Conservation (phyloP, 2,888 invertebrate species). For the Linyphia triangularis region DNA sequence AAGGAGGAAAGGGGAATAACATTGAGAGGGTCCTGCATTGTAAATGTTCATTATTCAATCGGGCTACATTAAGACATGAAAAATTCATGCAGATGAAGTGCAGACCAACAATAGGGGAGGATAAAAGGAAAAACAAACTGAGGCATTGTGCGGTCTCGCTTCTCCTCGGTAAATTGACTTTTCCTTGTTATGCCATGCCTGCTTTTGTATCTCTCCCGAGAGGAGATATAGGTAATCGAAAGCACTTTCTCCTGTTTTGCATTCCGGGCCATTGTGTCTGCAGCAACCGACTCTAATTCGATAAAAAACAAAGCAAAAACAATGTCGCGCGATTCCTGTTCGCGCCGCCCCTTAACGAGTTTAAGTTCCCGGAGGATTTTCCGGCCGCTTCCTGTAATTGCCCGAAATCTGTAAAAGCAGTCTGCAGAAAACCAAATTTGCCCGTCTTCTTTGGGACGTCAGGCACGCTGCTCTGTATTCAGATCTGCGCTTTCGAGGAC, state of each 20-base stretch:
- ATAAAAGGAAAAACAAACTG: conserved; percentile 73
- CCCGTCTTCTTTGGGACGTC: not conserved
- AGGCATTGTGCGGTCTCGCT: conserved; percentile 58
- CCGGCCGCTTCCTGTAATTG: conserved; percentile 66
- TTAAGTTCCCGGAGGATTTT: conserved; percentile 60
- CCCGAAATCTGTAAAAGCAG: conserved; percentile 48
- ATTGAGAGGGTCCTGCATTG: conserved; percentile 65
- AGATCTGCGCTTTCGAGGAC: not conserved
- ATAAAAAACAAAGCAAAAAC: conserved; percentile 68
- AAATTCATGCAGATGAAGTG: conserved; percentile 76
- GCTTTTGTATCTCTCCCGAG: conserved; percentile 64
- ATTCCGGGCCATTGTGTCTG: conserved; percentile 50
- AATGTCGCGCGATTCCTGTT: conserved; percentile 16
- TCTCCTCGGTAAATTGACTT: conserved; percentile 74
- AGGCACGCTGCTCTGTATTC: conserved; percentile 8
- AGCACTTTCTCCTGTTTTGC: conserved; percentile 64
- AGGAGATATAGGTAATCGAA: conserved; percentile 64
- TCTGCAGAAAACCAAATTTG: conserved; percentile 46
- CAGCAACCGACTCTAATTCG: conserved; percentile 51
- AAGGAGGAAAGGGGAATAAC: conserved; percentile 41
- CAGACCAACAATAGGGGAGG: conserved; percentile 75
- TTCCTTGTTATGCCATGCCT: conserved; percentile 71
- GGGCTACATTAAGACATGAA: conserved; percentile 76
- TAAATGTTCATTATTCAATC: conserved; percentile 76
- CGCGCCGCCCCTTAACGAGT: conserved; percentile 57